Percentiles rank a stretch among this genome's conserved stretches.
phyloP scores from a whole-genome alignment of 35 echinoderm and acorn worm genomes.

The Diadema setosum region DNA sequence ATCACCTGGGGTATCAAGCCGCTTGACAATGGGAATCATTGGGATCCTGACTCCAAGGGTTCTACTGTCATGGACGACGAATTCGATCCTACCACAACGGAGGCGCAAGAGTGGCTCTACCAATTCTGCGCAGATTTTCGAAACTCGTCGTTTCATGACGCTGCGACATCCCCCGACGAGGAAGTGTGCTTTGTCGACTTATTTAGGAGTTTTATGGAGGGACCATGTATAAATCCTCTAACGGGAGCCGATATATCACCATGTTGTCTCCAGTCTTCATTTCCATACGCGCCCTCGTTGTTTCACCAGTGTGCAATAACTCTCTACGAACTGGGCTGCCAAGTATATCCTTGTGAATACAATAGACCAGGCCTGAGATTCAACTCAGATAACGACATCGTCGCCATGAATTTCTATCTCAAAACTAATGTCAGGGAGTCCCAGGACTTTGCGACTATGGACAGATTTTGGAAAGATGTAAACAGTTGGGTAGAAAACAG shows the following conservation, averaged over 20 bases:
- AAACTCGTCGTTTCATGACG: conserved; percentile 38
- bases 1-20: conserved; percentile 36
- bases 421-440: neutral
- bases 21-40: conserved; percentile 43
- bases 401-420: neutral
- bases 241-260: neutral
- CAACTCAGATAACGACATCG: conserved; percentile 38
- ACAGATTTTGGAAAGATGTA: conserved; percentile 52
- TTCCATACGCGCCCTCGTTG: conserved; percentile 37
- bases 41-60: conserved; percentile 45
- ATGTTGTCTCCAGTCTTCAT: conserved; percentile 50
- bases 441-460: conserved; percentile 18
- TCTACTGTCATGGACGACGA: neutral
- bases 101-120: conserved; percentile 61
- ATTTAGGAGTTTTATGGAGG: conserved; percentile 21
- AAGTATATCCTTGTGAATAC: neutral
- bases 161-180: neutral
- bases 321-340: neutral
- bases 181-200: conserved; percentile 59
- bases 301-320: conserved; percentile 46
- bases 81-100: conserved; percentile 22
- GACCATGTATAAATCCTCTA: neutral
- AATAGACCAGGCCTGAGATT: conserved; percentile 46
- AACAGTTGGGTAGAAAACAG: conserved; percentile 26
- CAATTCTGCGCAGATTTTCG: conserved; percentile 51